These are phyloP conservation scores for Dipodomys merriami DNA, from an alignment of 2,113 vertebrate genomes.

Conservation along the genomic window DNA sequence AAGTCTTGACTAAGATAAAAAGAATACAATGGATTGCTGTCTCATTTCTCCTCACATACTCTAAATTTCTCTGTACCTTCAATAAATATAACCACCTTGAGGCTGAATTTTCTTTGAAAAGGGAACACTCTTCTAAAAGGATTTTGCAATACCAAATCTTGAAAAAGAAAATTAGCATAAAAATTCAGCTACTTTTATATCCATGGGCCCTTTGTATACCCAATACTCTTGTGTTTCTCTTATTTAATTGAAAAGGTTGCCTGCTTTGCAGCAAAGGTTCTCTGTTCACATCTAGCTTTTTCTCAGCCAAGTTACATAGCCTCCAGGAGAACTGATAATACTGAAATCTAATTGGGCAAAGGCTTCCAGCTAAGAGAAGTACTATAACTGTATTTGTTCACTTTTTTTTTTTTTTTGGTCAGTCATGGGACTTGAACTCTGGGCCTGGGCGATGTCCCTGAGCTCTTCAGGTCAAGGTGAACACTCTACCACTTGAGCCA, in stretches of 20 bases:
- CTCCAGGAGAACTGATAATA: slow-evolving; percentile 60
- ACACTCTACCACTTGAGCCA: too few species aligned
- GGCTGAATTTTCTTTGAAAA: slow-evolving; percentile 34
- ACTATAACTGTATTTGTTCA: background rate
- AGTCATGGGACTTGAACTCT: too few species aligned
- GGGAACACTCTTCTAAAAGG: slow-evolving; percentile 41
- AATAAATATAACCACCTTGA: background rate
- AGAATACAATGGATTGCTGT: background rate
- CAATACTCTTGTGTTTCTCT: slow-evolving; percentile 53
- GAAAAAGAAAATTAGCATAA: slow-evolving; percentile 50
- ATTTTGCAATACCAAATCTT: slow-evolving; percentile 38
- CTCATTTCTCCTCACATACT: slow-evolving; percentile 13
- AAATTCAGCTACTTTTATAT: background rate
- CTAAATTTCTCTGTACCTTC: background rate
- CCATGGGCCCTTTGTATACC: slow-evolving; percentile 44
- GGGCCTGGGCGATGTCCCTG: too few species aligned
- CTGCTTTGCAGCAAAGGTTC: slow-evolving; percentile 65
- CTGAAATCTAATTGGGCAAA: slow-evolving; percentile 56
- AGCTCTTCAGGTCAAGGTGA: too few species aligned
- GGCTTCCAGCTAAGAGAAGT: slow-evolving; percentile 53
- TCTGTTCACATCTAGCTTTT: slow-evolving; percentile 50
- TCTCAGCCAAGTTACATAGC: slow-evolving; percentile 54
- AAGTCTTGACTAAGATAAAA: slow-evolving; percentile 40
- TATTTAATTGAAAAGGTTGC: slow-evolving; percentile 45
- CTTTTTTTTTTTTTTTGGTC: too few species aligned